Conservation (phyloP, 2,113 vertebrate species). For the Lepidothrix coronata region DNA sequence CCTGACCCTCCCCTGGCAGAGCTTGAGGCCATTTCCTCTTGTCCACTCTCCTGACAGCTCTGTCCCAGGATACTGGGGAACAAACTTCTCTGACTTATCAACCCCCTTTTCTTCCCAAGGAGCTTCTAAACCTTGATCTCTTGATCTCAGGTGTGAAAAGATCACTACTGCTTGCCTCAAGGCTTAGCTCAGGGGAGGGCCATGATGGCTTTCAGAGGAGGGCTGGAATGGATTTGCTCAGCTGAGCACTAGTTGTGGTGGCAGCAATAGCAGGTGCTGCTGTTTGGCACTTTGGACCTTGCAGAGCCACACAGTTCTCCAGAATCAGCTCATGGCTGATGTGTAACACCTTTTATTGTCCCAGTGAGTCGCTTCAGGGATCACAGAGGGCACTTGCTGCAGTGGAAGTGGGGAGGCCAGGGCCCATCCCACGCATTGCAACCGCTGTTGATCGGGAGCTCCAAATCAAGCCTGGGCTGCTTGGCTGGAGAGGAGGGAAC, state of each 20-base stretch:
- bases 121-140: background rate
- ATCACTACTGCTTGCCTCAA: background rate
- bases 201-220: background rate
- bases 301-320: background rate
- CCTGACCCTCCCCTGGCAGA: background rate
- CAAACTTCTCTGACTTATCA: background rate
- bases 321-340: background rate
- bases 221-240: background rate
- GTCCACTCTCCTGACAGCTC: background rate
- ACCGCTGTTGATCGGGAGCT: background rate
- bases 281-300: background rate
- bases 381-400: background rate
- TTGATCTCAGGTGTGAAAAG: background rate
- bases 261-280: background rate
- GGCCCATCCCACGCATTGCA: background rate
- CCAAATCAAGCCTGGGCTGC: background rate
- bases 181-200: background rate
- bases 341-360: background rate
- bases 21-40: background rate
- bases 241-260: background rate
- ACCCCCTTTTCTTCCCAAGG: background rate
- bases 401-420: background rate
- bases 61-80: background rate
- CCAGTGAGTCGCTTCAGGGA: rapidly evolving
- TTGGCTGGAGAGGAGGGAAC: background rate